These are phyloP conservation scores for Luperina testacea DNA, from an alignment of 2,888 invertebrate species.

Conservation along the genomic window DNA sequence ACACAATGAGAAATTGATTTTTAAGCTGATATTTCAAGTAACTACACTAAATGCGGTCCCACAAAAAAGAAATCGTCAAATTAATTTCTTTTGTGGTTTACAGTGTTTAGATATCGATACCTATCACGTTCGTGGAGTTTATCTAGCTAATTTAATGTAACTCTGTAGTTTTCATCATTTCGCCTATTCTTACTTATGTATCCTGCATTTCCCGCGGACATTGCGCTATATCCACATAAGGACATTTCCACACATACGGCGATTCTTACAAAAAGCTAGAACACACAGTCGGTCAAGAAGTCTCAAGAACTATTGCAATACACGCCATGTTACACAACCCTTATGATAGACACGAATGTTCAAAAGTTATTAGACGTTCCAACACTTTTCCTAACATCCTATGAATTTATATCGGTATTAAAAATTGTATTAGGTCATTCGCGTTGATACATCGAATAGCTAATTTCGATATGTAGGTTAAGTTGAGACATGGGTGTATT, in stretches of 20 bases:
- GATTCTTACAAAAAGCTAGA: slow-evolving; percentile 16
- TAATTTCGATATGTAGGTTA: slow-evolving; percentile 69
- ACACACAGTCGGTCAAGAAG: slow-evolving; percentile 46
- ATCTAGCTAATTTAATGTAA: too few species aligned
- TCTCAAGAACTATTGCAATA: slow-evolving; percentile 48
- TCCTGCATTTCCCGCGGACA: not conserved
- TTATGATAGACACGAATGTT: slow-evolving; percentile 17
- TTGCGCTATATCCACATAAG: not conserved
- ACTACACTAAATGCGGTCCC: too few species aligned
- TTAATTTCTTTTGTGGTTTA: too few species aligned
- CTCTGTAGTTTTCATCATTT: not conserved
- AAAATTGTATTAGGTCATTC: slow-evolving; percentile 58
- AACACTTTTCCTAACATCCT: slow-evolving; percentile 39
- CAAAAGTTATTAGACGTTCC: slow-evolving; percentile 10
- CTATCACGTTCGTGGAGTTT: too few species aligned
- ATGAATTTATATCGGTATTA: slow-evolving; percentile 65
- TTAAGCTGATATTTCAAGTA: not conserved
- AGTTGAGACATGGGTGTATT: slow-evolving; percentile 61
- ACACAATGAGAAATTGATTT: not conserved
- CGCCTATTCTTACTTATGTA: not conserved
- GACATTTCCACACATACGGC: slow-evolving; percentile 2
- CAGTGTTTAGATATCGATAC: too few species aligned
- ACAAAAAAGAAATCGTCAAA: too few species aligned
- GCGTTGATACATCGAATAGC: slow-evolving; percentile 58
- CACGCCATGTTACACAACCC: slow-evolving; percentile 47